Evolutionary conservation across 2,888 invertebrate genomes (phyloP).

Genomic region (Endomychus coccineus): DNA sequence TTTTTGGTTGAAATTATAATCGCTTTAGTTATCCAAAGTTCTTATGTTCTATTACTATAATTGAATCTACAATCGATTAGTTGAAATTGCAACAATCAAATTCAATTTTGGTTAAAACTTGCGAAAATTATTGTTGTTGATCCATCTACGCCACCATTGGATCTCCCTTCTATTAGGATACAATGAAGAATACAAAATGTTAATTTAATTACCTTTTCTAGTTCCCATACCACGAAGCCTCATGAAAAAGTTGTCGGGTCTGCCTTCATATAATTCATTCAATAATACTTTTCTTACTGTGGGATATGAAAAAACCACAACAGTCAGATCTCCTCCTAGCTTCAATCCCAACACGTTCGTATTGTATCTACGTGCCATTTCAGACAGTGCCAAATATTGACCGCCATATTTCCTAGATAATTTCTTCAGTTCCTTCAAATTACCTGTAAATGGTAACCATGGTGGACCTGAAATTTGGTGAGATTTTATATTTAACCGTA

Average conservation of each 20-base stretch:
- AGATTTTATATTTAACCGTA: too few species aligned
- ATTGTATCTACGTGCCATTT: slow-evolving; percentile 45
- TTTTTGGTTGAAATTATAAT: too few species aligned
- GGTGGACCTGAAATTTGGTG: slow-evolving; percentile 42
- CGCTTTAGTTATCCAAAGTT: too few species aligned
- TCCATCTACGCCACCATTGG: too few species aligned
- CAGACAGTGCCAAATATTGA: slow-evolving; percentile 47
- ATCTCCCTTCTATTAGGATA: too few species aligned
- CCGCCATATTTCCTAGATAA: slow-evolving; percentile 41
- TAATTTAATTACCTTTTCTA: slow-evolving; percentile 49
- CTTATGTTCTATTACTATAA: too few species aligned
- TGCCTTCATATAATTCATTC: slow-evolving; percentile 54
- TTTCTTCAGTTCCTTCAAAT: slow-evolving; percentile 36
- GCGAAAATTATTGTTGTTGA: too few species aligned
- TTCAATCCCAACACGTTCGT: slow-evolving; percentile 52
- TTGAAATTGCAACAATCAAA: too few species aligned
- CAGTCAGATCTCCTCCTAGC: slow-evolving; percentile 48
- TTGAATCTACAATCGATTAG: too few species aligned
- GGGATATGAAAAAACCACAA: slow-evolving; percentile 50
- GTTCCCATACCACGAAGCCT: slow-evolving; percentile 57
- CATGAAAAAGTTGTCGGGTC: slow-evolving; percentile 60
- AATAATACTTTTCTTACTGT: slow-evolving; percentile 49
- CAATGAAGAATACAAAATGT: slow-evolving; percentile 4
- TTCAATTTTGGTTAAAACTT: too few species aligned
- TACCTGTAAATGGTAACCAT: slow-evolving; percentile 45